These are phyloP conservation scores for Tylochromis polylepis DNA, from an alignment of 2,113 vertebrate species.

Conservation along the genomic window DNA sequence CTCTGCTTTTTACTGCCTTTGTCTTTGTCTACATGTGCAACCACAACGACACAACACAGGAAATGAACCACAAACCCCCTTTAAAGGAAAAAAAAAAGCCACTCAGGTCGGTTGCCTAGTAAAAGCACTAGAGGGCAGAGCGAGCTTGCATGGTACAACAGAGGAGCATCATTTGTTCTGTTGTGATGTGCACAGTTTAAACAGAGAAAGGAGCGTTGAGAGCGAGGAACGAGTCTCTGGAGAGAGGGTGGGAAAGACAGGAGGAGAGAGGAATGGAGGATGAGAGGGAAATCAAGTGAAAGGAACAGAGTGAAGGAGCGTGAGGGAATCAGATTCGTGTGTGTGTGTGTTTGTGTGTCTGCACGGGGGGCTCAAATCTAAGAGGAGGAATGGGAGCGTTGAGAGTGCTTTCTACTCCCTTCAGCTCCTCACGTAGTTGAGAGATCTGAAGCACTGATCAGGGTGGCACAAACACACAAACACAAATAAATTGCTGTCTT, in stretches of 20 bases:
- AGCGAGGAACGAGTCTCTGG: constrained; percentile 52
- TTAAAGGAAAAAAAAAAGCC: neutral
- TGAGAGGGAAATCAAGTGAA: constrained; percentile 34
- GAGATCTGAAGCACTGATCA: constrained; percentile 55
- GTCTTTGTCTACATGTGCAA: constrained; percentile 30
- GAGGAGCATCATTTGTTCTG: constrained; percentile 60
- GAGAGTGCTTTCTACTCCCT: constrained; percentile 51
- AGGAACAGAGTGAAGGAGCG: neutral
- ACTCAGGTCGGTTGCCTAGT: constrained; percentile 49
- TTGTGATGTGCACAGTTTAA: constrained; percentile 66
- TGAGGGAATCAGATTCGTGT: constrained; percentile 6
- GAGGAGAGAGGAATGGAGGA: neutral
- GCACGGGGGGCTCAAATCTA: constrained; percentile 20
- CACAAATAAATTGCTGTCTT: constrained; percentile 57
- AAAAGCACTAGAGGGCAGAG: constrained; percentile 59
- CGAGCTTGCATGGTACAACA: constrained; percentile 39
- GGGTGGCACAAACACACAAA: constrained; percentile 59
- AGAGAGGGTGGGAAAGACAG: constrained; percentile 25
- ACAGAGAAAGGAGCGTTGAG: constrained; percentile 53
- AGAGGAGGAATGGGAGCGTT: constrained; percentile 43
- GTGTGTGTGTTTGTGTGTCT: neutral
- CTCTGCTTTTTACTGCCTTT: constrained; percentile 35
- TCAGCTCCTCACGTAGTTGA: constrained; percentile 42
- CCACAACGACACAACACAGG: constrained; percentile 22
- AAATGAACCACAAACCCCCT: constrained; percentile 6